Base-by-base conservation (phyloP, 2,113 vertebrate species). In the Sceloporus tristichus region DNA sequence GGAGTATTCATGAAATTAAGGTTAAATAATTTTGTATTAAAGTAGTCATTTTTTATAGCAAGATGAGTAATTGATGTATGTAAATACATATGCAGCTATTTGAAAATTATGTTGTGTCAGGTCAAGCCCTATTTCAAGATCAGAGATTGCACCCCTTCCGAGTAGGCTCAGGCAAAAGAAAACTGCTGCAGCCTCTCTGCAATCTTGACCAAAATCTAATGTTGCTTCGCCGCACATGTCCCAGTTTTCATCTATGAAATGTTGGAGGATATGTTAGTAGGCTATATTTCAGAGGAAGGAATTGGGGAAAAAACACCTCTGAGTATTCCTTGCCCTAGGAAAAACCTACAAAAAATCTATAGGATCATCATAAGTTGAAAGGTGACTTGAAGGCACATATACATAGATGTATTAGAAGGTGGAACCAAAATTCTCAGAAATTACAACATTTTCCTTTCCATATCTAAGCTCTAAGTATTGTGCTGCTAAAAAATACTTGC, bases 381-480 rank as follows among this genome's bases (percentile, higher is more conserved):
- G 48, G 48, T 48, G 48, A 48, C 7, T 5, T 48, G 48, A 48
- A 48, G 48, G 48, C 48, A 48, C 48, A 48, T 21, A 23, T 18
- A 65, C 73, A 85, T 10, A 27, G 21, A 27, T 29, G 7, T 56
- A 2, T 65, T 19, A n/a, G 59, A 48, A 77, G 40, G 21, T 27
- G 16, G 88, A 85, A 86, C 25, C 83, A 29, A 83, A 62, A 14
- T 53, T 84, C 66, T 90, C 85, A 85, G 85, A 70, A 27, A 29
- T 71, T 2, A 88, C 84, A 82, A 3, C 23, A 16, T 78, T 42
- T 82, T 78, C 2, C 76, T 70, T 81, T 53, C 89, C 88, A 85
- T 85, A 74, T 86, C 92, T 79, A 78, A 74, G 48, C 85, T 86
- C 92, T 79, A 78, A 74, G 48, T 86, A 93, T 79, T 77, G 38